These are phyloP conservation scores for Antennarius striatus DNA, from an alignment of 2,113 vertebrate species.

Conservation along the genomic window DNA sequence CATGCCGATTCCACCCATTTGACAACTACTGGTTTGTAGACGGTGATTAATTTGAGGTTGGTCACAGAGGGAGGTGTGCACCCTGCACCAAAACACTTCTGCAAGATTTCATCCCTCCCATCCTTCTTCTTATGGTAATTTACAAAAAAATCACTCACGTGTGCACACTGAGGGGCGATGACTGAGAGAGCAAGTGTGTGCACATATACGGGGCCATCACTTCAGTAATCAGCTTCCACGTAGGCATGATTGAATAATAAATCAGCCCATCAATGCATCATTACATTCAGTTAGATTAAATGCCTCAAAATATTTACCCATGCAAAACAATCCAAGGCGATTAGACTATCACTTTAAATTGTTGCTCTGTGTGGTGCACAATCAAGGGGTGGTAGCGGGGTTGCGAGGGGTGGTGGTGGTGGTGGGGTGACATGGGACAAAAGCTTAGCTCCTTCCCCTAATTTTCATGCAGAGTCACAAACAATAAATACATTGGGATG, in stretches of 20 bases:
- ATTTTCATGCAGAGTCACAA: conserved; percentile 49
- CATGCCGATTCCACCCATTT: conserved; percentile 39
- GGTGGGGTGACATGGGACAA: not conserved
- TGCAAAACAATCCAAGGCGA: conserved; percentile 83
- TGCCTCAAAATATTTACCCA: conserved; percentile 83
- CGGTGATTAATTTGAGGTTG: conserved; percentile 43
- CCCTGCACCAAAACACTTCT: conserved; percentile 21
- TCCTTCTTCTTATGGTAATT: conserved; percentile 79
- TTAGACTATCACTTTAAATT: conserved; percentile 78
- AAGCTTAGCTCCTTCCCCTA: conserved; percentile 45
- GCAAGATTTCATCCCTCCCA: conserved; percentile 53
- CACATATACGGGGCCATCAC: conserved; percentile 63
- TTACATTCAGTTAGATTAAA: conserved; percentile 82
- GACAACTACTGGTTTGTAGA: conserved; percentile 49
- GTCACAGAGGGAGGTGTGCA: conserved; percentile 16
- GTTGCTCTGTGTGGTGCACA: conserved; percentile 63
- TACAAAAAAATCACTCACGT: conserved; percentile 55
- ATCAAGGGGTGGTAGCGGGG: conserved; percentile 42
- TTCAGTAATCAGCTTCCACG: conserved; percentile 76
- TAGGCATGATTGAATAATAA: conserved; percentile 83
- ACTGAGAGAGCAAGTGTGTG: conserved; percentile 20
- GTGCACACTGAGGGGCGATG: conserved; percentile 45
- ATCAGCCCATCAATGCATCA: conserved; percentile 83
- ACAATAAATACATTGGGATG: conserved; percentile 44
- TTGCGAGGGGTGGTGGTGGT: not conserved